A percentile compares a stretch with the other conserved stretches of the same genome.
Evolutionary conservation across 1,140 invertebrate genomes (phyloP).

Genomic region (Leptinotarsa undecemlineata): DNA sequence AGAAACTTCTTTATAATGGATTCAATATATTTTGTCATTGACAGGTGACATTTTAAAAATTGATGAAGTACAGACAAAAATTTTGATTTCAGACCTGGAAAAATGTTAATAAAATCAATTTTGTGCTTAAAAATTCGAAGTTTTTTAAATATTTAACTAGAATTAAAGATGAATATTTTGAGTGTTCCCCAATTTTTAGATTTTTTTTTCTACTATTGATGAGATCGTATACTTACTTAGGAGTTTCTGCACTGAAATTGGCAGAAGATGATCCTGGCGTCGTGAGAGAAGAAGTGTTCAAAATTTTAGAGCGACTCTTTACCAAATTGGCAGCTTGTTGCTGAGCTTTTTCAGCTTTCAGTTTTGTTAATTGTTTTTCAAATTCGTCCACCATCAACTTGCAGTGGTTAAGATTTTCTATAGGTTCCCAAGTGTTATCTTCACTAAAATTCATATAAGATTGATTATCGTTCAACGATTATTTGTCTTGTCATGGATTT

Average conservation of each 20-base stretch:
- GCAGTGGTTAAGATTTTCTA: slow-evolving; percentile 72
- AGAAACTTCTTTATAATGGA: too few species aligned
- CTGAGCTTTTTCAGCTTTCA: slow-evolving; percentile 70
- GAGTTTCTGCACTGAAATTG: neutral
- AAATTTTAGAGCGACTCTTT: slow-evolving; percentile 34
- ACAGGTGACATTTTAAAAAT: too few species aligned
- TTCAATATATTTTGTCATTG: too few species aligned
- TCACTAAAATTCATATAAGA: slow-evolving; percentile 28
- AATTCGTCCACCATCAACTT: slow-evolving; percentile 77
- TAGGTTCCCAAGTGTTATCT: slow-evolving; percentile 72
- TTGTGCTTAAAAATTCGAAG: too few species aligned
- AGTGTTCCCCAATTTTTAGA: too few species aligned
- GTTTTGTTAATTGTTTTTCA: slow-evolving; percentile 74
- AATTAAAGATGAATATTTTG: too few species aligned
- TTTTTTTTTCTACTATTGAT: neutral
- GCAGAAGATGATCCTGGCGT: neutral
- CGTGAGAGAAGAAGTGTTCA: neutral
- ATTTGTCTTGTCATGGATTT: too few species aligned
- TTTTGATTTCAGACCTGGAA: too few species aligned
- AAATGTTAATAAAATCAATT: too few species aligned
- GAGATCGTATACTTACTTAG: slow-evolving; percentile 3
- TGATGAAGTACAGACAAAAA: too few species aligned
- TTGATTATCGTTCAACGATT: too few species aligned
- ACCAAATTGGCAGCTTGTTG: slow-evolving; percentile 53
- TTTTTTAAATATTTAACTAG: too few species aligned